phyloP scores from a whole-genome alignment of 2,113 vertebrate genomes.

The Oreochromis spilurus region DNA sequence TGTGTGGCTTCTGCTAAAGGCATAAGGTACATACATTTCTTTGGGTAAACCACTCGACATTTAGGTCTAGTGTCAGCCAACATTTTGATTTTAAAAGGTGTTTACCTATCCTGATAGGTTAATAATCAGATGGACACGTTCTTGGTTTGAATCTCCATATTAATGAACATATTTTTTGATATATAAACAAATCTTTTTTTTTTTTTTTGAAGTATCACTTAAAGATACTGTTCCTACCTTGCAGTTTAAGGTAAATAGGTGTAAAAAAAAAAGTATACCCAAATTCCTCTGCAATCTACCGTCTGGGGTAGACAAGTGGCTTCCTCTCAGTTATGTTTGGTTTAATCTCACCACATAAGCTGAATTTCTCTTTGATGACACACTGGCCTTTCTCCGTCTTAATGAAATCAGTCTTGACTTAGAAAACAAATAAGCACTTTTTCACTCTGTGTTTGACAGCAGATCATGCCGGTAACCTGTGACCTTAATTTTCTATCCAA shows the following conservation, averaged over 20 bases:
- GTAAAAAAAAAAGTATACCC: slow-evolving; percentile 45
- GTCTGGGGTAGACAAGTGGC: slow-evolving; percentile 21
- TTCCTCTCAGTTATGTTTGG: neutral
- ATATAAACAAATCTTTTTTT: neutral
- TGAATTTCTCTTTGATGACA: slow-evolving; percentile 81
- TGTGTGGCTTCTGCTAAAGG: slow-evolving; percentile 58
- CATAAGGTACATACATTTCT: slow-evolving; percentile 65
- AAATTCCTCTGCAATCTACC: slow-evolving; percentile 15
- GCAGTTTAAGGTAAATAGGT: neutral
- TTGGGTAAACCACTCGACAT: slow-evolving; percentile 59
- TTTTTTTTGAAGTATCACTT: neutral
- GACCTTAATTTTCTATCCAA: slow-evolving; percentile 86
- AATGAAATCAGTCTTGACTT: slow-evolving; percentile 85
- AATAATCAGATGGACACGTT: slow-evolving; percentile 22
- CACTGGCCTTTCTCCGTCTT: slow-evolving; percentile 84
- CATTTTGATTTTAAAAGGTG: slow-evolving; percentile 66
- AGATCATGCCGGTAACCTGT: slow-evolving; percentile 75
- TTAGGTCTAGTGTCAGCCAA: slow-evolving; percentile 24
- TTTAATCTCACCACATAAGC: slow-evolving; percentile 23
- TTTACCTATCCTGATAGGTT: slow-evolving; percentile 56
- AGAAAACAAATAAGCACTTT: slow-evolving; percentile 91
- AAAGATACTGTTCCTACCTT: neutral
- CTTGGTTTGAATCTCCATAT: slow-evolving; percentile 23
- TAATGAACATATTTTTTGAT: slow-evolving; percentile 11
- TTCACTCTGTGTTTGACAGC: slow-evolving; percentile 83